A percentile compares a stretch with the other conserved stretches of the same genome.
Conservation (phyloP, 2,888 invertebrate species). For the Synanthedon myopaeformis region DNA sequence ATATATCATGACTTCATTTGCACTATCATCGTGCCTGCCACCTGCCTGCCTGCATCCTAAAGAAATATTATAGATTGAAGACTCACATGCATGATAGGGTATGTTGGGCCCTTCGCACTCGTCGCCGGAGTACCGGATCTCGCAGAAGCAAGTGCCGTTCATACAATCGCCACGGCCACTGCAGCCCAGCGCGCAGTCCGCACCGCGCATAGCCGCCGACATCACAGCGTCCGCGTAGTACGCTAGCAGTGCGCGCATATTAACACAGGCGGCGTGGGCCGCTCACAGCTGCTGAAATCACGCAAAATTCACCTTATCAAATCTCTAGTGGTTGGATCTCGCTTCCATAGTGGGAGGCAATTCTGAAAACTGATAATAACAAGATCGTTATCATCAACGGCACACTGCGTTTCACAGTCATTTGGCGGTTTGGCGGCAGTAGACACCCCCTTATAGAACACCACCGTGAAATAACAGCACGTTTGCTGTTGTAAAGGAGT, state of each 20-base stretch:
- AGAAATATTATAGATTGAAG: no score
- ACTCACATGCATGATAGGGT: constrained; percentile 73
- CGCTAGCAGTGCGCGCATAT: constrained; percentile 61
- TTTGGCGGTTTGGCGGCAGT: no score
- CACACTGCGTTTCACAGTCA: no score
- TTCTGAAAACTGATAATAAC: no score
- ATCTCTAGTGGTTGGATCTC: no score
- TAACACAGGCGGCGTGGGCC: constrained; percentile 43
- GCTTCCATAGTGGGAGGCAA: neutral
- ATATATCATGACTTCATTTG: no score
- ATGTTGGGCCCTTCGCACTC: constrained; percentile 82
- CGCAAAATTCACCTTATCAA: neutral
- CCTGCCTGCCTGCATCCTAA: no score
- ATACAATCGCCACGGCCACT: constrained; percentile 92
- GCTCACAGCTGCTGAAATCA: constrained; percentile 29
- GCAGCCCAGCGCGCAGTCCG: constrained; percentile 80
- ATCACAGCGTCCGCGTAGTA: constrained; percentile 63
- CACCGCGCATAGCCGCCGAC: constrained; percentile 44
- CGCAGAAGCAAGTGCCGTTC: constrained; percentile 91
- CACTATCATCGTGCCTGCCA: no score
- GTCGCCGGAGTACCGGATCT: constrained; percentile 87
- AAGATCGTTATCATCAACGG: no score
- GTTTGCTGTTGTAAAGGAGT: no score
- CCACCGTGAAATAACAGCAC: no score
- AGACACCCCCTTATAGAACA: no score